phyloP scores from a whole-genome alignment of 2,888 invertebrate species.

The Crocallis elinguaria region DNA sequence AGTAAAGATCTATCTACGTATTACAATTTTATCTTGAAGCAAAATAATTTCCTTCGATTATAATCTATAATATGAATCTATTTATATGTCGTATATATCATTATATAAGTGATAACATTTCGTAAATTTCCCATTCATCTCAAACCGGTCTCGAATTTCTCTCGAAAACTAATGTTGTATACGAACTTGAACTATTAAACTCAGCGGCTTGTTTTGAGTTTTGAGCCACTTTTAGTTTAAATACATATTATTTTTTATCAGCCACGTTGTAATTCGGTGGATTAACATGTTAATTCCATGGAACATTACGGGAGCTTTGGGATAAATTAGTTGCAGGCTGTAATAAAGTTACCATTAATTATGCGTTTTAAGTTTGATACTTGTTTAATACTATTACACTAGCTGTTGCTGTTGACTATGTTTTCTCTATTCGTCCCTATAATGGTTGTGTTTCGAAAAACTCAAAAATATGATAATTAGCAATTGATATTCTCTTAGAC shows the following conservation, averaged over 20 bases:
- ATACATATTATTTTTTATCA: slow-evolving; percentile 13
- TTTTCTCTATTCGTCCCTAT: too few relatives aligned
- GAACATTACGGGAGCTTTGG: slow-evolving; percentile 3
- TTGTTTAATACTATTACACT: too few relatives aligned
- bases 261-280: slow-evolving; percentile 6
- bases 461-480: too few relatives aligned
- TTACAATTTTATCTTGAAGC: neutral
- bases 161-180: slow-evolving; percentile 20
- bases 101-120: slow-evolving; percentile 21
- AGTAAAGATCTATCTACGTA: too few relatives aligned
- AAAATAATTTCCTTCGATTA: too few relatives aligned
- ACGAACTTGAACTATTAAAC: slow-evolving; percentile 33
- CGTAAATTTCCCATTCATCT: slow-evolving; percentile 25
- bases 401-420: too few relatives aligned
- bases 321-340: neutral
- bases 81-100: slow-evolving; percentile 13
- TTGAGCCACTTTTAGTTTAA: slow-evolving; percentile 9
- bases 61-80: slow-evolving; percentile 8
- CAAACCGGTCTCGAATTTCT: slow-evolving; percentile 32
- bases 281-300: slow-evolving; percentile 12
- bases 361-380: neutral
- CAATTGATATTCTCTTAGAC: too few relatives aligned
- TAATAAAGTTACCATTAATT: neutral
- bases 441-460: too few relatives aligned
- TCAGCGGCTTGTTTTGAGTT: slow-evolving; percentile 16